Evolutionary conservation across 2,797 vertebrate species (phyloP), one percentile per base, ranked within the genome.

Genomic region (Acridotheres tristis): DNA sequence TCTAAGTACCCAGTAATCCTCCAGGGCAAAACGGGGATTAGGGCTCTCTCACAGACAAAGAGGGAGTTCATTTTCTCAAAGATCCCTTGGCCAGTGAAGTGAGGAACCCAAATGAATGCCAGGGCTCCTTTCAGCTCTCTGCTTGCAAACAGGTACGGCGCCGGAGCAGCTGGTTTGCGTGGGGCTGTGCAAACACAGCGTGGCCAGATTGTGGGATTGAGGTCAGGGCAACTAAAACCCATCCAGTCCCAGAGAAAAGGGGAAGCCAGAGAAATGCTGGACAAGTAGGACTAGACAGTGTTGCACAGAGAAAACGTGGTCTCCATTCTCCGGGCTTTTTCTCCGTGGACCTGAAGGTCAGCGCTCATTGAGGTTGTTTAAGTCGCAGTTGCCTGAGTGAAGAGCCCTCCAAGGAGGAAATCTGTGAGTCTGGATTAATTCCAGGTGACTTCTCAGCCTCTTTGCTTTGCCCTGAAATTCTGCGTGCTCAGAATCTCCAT

Each of bases 1-100:
- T 97, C 97, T 97, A 97, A 97, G 87, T 96, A 96, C 90, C 90
- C 93, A 68, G 32, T 98, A 98, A 98, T 97, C 97, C 97, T 95
- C 93, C 93, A 78, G 95, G 95, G 97, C 96, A 97, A 95, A 97
- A 96, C 14, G 73, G 95, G 97, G 97, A 98, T 98, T 98, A 98
- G 89, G 93, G 73, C 91, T 96, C 90, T 93, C 88, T 88, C 88
- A 29, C 78, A 91, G 96, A 97, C 96, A 97, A 97, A 96, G 83
- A 34, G 90, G 36, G 90, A 96, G 94, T 96, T 97, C 95, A 80
- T 96, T 97, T 98, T 97, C 96, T 92, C 95, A 94, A 93, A 96
- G 96, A 95, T 96, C 96, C 92, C 65, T 95, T 51, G 59, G 92
- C 93, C 83, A 89, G 81, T 94, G 96, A 84, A 96, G 94, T 92